These are phyloP conservation scores for Lasioglossum lativentre DNA, from an alignment of 2,888 invertebrate genomes.

Conservation along the genomic window DNA sequence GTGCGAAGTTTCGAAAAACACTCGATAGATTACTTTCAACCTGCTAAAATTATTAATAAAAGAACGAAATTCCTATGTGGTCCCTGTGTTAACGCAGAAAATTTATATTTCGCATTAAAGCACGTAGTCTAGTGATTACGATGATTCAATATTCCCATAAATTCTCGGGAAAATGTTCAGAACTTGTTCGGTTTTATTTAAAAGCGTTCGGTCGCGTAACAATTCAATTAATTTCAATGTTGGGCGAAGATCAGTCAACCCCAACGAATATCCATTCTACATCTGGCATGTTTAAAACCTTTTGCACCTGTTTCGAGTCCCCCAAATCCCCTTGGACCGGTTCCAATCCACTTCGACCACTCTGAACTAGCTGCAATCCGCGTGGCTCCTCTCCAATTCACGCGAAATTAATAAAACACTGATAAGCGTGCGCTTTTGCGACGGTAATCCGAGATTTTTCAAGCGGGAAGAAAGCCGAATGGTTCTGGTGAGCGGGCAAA, in stretches of 20 bases:
- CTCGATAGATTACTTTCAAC: no score
- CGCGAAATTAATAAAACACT: conserved; percentile 49
- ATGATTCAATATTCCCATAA: not conserved
- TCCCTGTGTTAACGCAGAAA: no score
- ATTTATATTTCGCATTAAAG: no score
- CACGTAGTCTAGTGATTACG: no score
- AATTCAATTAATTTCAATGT: conserved; percentile 29
- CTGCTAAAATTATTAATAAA: not conserved
- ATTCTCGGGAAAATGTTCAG: not conserved
- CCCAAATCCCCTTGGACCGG: conserved; percentile 40
- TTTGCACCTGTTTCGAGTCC: conserved; percentile 42
- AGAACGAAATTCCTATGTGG: no score
- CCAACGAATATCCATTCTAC: not conserved
- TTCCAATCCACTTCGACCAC: conserved; percentile 43
- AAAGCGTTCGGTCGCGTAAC: not conserved
- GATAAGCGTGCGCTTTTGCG: conserved; percentile 18
- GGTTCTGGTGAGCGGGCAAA: not conserved
- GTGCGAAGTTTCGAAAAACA: no score
- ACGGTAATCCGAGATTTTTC: conserved; percentile 12
- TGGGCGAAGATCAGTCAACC: not conserved
- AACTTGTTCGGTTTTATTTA: not conserved
- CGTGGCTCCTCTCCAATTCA: conserved; percentile 22
- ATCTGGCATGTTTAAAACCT: conserved; percentile 39
- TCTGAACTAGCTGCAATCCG: conserved; percentile 30
- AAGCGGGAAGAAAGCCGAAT: conserved; percentile 10